These are phyloP conservation scores for Iselma pallidipennis DNA, from an alignment of 2,888 invertebrate genomes.

Conservation along the genomic window DNA sequence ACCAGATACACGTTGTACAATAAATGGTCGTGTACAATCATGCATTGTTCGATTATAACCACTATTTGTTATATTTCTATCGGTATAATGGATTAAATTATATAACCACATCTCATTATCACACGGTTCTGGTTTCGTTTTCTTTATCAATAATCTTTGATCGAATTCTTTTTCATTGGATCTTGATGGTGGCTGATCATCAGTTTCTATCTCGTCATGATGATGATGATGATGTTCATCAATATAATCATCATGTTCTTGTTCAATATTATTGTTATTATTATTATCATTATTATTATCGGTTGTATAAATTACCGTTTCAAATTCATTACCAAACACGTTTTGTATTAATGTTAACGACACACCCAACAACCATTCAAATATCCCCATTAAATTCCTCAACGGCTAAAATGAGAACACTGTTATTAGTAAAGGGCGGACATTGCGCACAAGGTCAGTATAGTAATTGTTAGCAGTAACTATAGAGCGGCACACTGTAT, in stretches of 20 bases:
- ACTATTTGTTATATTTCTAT: conserved; percentile 47
- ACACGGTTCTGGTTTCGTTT: conserved; percentile 84
- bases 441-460: too few species aligned
- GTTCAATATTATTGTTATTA: conserved; percentile 32
- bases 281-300: background rate
- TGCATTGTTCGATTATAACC: conserved; percentile 52
- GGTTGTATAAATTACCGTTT: conserved; percentile 55
- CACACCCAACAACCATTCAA: conserved; percentile 60
- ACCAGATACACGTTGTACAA: conserved; percentile 74
- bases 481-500: too few species aligned
- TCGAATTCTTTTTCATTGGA: conserved; percentile 62
- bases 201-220: conserved; percentile 45
- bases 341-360: conserved; percentile 57
- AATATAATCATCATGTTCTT: conserved; percentile 27
- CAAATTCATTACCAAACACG: conserved; percentile 58
- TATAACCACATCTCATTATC: conserved; percentile 67
- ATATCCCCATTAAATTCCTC: conserved; percentile 60
- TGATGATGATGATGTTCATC: conserved; percentile 31
- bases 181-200: conserved; percentile 58
- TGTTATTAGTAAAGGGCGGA: too few species aligned
- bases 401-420: conserved; percentile 64
- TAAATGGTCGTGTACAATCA: conserved; percentile 64
- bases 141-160: conserved; percentile 65
- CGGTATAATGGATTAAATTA: conserved; percentile 49
- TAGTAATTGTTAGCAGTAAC: too few species aligned